Evolutionary conservation across 2,797 vertebrate species (phyloP), one percentile per base, ranked within the genome.

Genomic region (Peromyscus attwateri): DNA sequence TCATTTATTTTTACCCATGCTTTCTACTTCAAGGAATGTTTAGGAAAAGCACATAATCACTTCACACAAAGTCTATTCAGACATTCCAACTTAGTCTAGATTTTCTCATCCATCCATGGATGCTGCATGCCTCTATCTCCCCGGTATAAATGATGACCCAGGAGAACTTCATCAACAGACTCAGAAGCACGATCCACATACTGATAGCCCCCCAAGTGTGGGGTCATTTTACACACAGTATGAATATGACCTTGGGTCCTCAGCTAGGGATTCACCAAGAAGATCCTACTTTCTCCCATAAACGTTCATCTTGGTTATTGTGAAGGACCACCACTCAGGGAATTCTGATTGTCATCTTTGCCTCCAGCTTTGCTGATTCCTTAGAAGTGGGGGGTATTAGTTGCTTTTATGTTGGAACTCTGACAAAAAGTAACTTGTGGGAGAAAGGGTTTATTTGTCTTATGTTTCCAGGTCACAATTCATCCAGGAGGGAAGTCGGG

Each of bases 1-100:
- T 76, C 57, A 52, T 64, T 80, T 88, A 80, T 84, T 92, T 80
- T 92, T 93, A 81, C 66, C 37, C 29, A 89, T 70, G 66, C 31
- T 81, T 87, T 79, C 75, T n/a, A 40, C 43, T 80, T n/a, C 71
- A 89, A 91, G 21, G 23, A 23, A 75, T 49, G 3, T 75, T 87
- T 14, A 40, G 3, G 1, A 29, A 87, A 91, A 77, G 40, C 12
- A 37, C 34, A 3, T 8, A 77, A 64, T 12, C 37, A 70, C 29
- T 73, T 95, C 55, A 68, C 34, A 81, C 60, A 81, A 84, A 57
- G 10, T 89, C 34, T 29, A 25, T 19, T 73, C 25, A 87, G 40
- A 88, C 66, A 73, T 79, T 52, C 25, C 14, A 82, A 23, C 73
- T 76, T 82, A 82, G 46, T 73, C 34, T 40, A 87, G 14, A 60